Conservation (phyloP, 2,888 invertebrate species). For the Lissocephala sabroskyi region DNA sequence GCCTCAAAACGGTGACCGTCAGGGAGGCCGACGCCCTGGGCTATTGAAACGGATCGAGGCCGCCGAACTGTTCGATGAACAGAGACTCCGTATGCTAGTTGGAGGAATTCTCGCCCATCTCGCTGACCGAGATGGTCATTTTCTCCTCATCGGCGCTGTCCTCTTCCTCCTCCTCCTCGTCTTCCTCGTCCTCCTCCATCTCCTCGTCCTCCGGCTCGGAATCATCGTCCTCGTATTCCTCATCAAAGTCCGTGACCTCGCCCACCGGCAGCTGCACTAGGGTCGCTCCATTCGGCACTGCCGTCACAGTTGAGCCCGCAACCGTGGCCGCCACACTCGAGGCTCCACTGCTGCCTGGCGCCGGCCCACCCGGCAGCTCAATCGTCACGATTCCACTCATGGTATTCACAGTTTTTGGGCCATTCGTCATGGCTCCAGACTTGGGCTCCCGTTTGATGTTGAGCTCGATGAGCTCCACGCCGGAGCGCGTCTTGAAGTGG, state of each 20-base stretch:
- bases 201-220: conserved; percentile 56
- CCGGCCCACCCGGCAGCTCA: conserved; percentile 48
- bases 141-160: conserved; percentile 68
- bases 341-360: conserved; percentile 30
- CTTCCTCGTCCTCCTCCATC: conserved; percentile 58
- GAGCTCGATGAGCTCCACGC: conserved; percentile 60
- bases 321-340: conserved; percentile 63
- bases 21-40: conserved; percentile 4
- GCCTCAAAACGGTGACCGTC: no score
- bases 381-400: conserved; percentile 67
- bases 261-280: conserved; percentile 41
- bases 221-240: conserved; percentile 60
- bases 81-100: conserved; percentile 72
- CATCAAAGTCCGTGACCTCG: conserved; percentile 36
- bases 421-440: conserved; percentile 15
- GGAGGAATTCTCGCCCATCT: conserved; percentile 65
- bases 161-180: conserved; percentile 47
- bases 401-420: conserved; percentile 58
- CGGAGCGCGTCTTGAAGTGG: conserved; percentile 79
- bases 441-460: conserved; percentile 62
- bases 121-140: conserved; percentile 69
- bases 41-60: conserved; percentile 69
- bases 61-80: conserved; percentile 72
- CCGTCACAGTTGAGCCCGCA: conserved; percentile 65
- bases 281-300: conserved; percentile 52